phyloP scores from a whole-genome alignment of 2,888 invertebrate genomes.

The Dysmachus trigonus region DNA sequence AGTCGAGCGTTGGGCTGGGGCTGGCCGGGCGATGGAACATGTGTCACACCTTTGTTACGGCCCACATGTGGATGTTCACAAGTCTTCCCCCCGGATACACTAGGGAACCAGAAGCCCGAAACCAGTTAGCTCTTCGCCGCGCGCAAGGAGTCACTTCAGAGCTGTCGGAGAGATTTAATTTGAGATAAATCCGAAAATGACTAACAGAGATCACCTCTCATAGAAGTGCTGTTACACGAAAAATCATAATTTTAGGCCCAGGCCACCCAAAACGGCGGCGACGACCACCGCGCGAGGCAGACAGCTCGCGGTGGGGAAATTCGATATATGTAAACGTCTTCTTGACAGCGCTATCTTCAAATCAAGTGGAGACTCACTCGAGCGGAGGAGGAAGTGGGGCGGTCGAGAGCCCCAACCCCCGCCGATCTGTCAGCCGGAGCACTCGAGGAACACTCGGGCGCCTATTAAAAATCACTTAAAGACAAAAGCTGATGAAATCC shows the following conservation, averaged over 20 bases:
- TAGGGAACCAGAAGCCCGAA: conserved; percentile 11
- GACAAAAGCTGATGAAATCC: conserved; percentile 41
- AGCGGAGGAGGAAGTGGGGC: background rate
- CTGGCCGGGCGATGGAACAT: background rate
- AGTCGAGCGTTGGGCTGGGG: background rate
- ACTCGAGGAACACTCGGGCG: background rate
- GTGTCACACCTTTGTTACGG: conserved; percentile 32
- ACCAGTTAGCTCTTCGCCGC: background rate
- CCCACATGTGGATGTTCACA: conserved; percentile 30
- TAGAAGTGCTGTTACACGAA: conserved; percentile 38
- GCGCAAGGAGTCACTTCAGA: background rate
- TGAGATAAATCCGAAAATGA: conserved; percentile 31
- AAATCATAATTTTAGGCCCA: conserved; percentile 39
- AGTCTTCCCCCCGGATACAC: background rate
- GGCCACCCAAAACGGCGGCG: background rate
- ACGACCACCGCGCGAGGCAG: background rate
- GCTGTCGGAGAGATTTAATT: conserved; percentile 29
- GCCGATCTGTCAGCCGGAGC: background rate
- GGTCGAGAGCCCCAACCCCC: background rate
- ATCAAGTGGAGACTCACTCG: background rate
- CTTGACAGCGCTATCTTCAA: background rate
- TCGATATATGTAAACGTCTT: background rate
- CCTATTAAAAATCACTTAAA: conserved; percentile 35
- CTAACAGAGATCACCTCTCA: conserved; percentile 27
- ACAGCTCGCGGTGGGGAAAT: background rate